phyloP scores from a whole-genome alignment of 2,113 vertebrate species.

The Oriolus oriolus region DNA sequence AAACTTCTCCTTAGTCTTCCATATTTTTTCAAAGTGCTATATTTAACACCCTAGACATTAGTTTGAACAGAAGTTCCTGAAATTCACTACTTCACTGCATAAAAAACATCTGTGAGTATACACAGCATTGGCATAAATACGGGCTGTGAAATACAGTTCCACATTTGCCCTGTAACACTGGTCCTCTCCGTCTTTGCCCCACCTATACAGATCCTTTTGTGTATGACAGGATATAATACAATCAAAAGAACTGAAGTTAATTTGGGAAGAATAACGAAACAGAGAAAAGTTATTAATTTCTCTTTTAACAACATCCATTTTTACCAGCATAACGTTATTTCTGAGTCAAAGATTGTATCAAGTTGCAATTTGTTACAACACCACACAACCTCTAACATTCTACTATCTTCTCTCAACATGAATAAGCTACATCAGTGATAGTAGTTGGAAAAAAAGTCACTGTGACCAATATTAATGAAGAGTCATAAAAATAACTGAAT shows the following conservation, averaged over 20 bases:
- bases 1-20: neutral
- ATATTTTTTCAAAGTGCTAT: neutral
- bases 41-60: neutral
- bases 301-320: neutral
- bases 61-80: neutral
- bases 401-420: neutral
- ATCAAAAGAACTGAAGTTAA: neutral
- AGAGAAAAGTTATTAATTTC: rapidly evolving
- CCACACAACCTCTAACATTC: neutral
- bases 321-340: neutral
- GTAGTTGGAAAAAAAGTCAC: neutral
- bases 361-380: neutral
- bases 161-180: neutral
- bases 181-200: neutral
- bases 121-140: neutral
- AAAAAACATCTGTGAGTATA: neutral
- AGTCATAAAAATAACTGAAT: neutral
- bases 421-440: neutral
- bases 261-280: neutral
- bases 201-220: neutral
- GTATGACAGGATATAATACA: neutral
- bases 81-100: neutral
- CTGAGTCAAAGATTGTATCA: neutral
- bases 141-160: neutral
- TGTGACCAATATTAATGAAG: neutral